phyloP scores from a whole-genome alignment of 2,797 vertebrate species.

The Rhinichthys osculus region DNA sequence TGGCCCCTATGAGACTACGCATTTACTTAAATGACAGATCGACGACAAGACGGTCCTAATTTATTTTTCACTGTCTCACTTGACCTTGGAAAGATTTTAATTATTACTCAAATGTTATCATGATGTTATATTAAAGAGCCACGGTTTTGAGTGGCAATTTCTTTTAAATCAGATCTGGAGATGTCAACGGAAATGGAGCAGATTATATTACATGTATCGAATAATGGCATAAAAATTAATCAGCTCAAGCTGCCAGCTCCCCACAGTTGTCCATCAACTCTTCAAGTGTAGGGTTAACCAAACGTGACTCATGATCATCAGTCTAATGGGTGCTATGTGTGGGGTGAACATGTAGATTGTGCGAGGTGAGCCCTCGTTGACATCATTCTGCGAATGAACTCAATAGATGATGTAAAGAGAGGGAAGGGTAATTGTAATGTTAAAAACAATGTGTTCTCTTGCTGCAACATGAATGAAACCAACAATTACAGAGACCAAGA shows the following conservation, averaged over 20 bases:
- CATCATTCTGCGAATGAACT: slow-evolving; percentile 31
- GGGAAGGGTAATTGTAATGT: slow-evolving; percentile 13
- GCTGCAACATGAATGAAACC: slow-evolving; percentile 17
- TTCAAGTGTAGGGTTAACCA: slow-evolving; percentile 16
- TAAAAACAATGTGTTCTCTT: slow-evolving; percentile 23
- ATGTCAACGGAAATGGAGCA: not conserved
- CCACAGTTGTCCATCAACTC: slow-evolving; percentile 30
- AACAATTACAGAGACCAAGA: slow-evolving; percentile 17
- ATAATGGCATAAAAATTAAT: slow-evolving; percentile 19
- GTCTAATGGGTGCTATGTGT: not conserved
- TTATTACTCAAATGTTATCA: slow-evolving; percentile 31
- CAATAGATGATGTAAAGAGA: slow-evolving; percentile 4
- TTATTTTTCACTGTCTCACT: slow-evolving; percentile 20
- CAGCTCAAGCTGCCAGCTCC: not conserved
- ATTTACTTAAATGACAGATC: slow-evolving; percentile 36
- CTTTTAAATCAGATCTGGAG: slow-evolving; percentile 3
- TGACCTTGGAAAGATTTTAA: slow-evolving; percentile 36
- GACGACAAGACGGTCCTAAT: slow-evolving; percentile 32
- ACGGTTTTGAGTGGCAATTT: slow-evolving; percentile 1
- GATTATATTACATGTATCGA: not conserved
- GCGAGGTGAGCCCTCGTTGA: slow-evolving; percentile 5
- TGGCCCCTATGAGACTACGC: slow-evolving; percentile 3
- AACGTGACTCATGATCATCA: slow-evolving; percentile 15
- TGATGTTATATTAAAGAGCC: slow-evolving; percentile 21
- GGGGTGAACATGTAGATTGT: slow-evolving; percentile 23